Conservation (phyloP, 1,140 invertebrate species). For the Neotoxoptera formosana region DNA sequence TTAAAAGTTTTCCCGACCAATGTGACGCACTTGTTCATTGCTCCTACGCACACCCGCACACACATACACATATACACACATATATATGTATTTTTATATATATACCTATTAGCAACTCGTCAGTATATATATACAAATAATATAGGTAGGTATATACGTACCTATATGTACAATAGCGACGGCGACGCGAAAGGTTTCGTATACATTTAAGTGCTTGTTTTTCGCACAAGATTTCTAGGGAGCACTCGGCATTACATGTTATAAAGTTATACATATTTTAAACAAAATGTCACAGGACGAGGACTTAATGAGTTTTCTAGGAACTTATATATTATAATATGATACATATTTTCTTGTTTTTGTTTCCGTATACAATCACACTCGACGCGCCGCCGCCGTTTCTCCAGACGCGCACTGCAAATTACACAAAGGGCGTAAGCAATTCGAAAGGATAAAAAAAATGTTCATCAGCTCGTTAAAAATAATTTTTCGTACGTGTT, state of each 20-base stretch:
- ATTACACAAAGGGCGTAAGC: background rate
- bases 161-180: background rate
- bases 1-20: background rate
- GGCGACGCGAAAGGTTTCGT: background rate
- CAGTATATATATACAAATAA: background rate
- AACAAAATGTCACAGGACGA: conserved; percentile 13
- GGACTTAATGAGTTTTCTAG: conserved; percentile 35
- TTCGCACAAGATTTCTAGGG: conserved; percentile 42
- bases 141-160: background rate
- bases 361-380: conserved; percentile 10
- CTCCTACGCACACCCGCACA: no score
- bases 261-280: conserved; percentile 28
- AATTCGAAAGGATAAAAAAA: background rate
- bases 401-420: background rate
- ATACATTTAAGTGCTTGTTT: conserved; percentile 43
- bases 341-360: background rate
- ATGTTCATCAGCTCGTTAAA: background rate
- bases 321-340: background rate
- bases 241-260: background rate
- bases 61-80: no score
- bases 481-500: background rate
- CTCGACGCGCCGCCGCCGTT: background rate
- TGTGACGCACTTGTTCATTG: background rate
- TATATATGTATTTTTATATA: background rate
- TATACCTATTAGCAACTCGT: background rate